Conservation (phyloP, 2,113 vertebrate genomes). For the Sylvilagus bachmani region DNA sequence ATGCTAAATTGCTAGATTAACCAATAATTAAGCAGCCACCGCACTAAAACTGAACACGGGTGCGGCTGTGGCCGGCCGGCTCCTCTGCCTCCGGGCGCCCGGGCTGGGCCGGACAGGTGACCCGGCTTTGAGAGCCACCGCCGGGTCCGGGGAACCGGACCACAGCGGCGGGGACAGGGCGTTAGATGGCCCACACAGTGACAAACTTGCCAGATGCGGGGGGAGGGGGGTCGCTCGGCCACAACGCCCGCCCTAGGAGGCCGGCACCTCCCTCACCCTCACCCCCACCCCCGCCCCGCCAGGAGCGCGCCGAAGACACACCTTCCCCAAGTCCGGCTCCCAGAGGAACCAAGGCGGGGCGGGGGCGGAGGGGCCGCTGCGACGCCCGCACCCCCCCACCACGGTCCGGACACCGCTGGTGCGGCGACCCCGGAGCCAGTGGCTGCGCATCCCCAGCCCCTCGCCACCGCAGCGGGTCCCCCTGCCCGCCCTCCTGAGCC, state of each 20-base stretch:
- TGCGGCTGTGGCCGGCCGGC: neutral
- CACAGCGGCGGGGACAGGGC: too few species aligned
- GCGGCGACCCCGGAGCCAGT: too few species aligned
- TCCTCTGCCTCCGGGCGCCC: neutral
- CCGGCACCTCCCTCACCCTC: neutral
- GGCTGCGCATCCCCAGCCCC: neutral
- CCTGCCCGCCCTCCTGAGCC: too few species aligned
- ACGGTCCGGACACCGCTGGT: too few species aligned
- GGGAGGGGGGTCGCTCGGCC: neutral
- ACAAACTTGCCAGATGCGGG: neutral
- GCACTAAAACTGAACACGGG: conserved; percentile 87
- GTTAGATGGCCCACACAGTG: neutral
- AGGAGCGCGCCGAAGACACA: too few species aligned
- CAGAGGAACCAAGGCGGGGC: too few species aligned
- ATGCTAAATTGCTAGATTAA: conserved; percentile 93
- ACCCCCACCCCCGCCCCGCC: too few species aligned
- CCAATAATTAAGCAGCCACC: conserved; percentile 93
- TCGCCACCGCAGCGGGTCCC: neutral
- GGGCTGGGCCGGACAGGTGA: neutral
- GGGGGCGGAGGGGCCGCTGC: too few species aligned
- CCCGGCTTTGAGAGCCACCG: neutral
- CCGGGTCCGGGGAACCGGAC: too few species aligned
- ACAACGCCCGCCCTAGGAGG: neutral
- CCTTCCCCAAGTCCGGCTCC: too few species aligned
- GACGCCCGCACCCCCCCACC: too few species aligned